Evolutionary conservation across 1,140 invertebrate genomes (phyloP), one percentile per base, ranked within the genome.

Genomic region (Drosophila navojoa): DNA sequence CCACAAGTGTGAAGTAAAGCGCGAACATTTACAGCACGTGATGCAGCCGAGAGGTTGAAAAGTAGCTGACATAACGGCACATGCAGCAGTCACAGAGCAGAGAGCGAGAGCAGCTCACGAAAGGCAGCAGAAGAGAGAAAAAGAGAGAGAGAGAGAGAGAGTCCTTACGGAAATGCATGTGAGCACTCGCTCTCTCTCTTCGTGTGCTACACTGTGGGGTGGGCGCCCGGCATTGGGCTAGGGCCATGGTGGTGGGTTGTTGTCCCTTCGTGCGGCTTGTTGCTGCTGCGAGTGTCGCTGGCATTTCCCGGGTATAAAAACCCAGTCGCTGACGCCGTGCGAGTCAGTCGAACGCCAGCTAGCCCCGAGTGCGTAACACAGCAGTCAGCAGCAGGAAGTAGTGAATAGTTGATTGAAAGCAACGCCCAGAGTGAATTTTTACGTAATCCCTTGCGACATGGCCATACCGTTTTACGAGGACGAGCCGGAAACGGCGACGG

Each of bases 401-500:
- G 54, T 79, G 19, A 38, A 71, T 44, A 54, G 15, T 22, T n/a
- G n/a, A n/a, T n/a, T n/a, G 16, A 42, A 11, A 49, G 27, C 9
- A 38, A 7, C 7, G 15, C 40, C 19, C 2, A 38, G 32, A 71
- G 13, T 54, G 53, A 11, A 25, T 29, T 61, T 86, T 73, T 27
- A 86, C 82, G 76, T 79, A 81, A 82, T 35, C 10, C 67, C 15
- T 42, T 19, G 61, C 35, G 35, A 22, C 7, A 91, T 91, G 90
- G 90, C 90, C 9, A 89, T 91, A 53, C 90, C 90, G 9, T 91
- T 91, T 57, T 91, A 72, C 19, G 90, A 91, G 49, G 80, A 91
- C 32, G 79, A 86, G 47, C 49, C 71, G 15, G 45, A 40, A 32
- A 32, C 49, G 6, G 45, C 62, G 29, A 44, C 70, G 0, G 55